These are phyloP conservation scores for Epinotia ramella DNA, from an alignment of 2,888 invertebrate genomes.

Conservation along the genomic window DNA sequence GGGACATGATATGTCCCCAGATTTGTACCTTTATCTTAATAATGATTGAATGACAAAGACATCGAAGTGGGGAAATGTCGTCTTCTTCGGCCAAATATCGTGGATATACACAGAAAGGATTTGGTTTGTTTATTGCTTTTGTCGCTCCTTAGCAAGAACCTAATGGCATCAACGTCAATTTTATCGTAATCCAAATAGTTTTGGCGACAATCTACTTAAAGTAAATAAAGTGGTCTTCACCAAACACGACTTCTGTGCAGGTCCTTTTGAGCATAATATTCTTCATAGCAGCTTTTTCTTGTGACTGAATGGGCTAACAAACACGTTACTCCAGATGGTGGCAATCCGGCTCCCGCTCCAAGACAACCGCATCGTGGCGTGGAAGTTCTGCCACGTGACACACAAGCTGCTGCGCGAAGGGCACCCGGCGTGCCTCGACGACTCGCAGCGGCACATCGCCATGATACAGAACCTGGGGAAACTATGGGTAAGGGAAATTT, in stretches of 20 bases:
- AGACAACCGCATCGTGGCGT: slow-evolving; percentile 97
- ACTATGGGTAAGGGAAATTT: slow-evolving; percentile 89
- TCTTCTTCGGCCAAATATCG: no score
- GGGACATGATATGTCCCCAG: no score
- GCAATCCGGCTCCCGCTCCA: slow-evolving; percentile 90
- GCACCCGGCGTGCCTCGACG: slow-evolving; percentile 93
- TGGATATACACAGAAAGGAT: no score
- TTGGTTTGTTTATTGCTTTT: no score
- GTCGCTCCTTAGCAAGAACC: background rate
- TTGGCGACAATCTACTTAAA: slow-evolving; percentile 3
- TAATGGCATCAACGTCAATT: background rate
- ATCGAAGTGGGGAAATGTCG: no score
- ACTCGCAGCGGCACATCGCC: slow-evolving; percentile 92
- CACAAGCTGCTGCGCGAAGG: slow-evolving; percentile 98
- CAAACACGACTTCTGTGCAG: background rate
- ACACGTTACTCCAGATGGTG: slow-evolving; percentile 68
- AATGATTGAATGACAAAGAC: no score
- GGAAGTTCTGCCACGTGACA: slow-evolving; percentile 99
- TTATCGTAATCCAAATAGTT: slow-evolving; percentile 15
- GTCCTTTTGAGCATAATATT: no score
- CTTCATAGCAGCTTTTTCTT: background rate
- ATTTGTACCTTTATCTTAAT: no score
- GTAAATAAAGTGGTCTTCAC: background rate
- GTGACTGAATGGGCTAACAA: background rate
- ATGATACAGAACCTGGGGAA: slow-evolving; percentile 95